Base-by-base conservation (phyloP, 1,140 invertebrate genomes). In the Pollicipes pollicipes region DNA sequence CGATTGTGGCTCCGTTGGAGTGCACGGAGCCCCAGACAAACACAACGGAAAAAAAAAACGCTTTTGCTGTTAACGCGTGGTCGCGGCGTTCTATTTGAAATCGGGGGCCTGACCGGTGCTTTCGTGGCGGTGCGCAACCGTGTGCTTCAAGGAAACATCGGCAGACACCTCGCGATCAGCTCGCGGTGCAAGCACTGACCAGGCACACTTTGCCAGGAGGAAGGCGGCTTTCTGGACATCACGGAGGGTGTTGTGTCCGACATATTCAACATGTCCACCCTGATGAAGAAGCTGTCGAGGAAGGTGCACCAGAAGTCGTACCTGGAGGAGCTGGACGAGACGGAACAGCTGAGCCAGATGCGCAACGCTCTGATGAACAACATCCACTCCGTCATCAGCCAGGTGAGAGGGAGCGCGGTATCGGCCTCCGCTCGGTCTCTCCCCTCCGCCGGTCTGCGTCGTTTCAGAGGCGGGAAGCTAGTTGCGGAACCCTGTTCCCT, bases 241-340 rank as follows among this genome's bases (percentile, higher is more conserved):
- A 83, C 95, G 27, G 86, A 86, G 72, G 84, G 85, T 27, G 80
- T 95, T 0, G 85, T 95, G 66, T 80, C 88, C 24, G 91, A 95
- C 76, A 90, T 95, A 70, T 85, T 92, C 71, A 87, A 88, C 75
- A 91, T 95, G 84, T 85, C 89, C 0, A 84, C 84, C 0, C 81
- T 94, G 45, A 58, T 66, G 64, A 66, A 66, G 28, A 66, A 66
- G 64, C 64, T 66, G n/a, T 66, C 64, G 28, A 21, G 64, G 3
- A 66, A 66, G 28, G n/a, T 66, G 28, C 27, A 28, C 28, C 64
- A 66, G 17, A 27, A 66, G 64, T 66, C 64, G 8, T 29, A 66
- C 64, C 71, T 79, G 30, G 80, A 80, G 69, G 78, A 80, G n/a
- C 79, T 78, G 79, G 79, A 76, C 35, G 58, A 75, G 28, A 75